phyloP scores from a whole-genome alignment of 1,140 invertebrate species.

The Drosophila willistoni region DNA sequence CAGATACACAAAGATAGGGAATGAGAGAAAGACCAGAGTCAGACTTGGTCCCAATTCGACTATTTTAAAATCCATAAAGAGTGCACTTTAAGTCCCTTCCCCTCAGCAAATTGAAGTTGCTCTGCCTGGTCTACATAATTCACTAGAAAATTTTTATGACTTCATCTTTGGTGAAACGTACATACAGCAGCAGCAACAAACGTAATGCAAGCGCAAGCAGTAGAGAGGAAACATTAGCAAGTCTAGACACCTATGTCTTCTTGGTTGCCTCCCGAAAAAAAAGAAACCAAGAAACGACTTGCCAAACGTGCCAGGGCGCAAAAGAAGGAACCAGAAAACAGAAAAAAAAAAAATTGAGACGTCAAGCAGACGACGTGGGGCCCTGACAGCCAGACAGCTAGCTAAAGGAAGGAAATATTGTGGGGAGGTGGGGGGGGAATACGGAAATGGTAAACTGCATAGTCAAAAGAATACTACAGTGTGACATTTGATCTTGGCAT shows the following conservation, averaged over 20 bases:
- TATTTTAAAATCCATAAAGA: slow-evolving; percentile 15
- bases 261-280: slow-evolving; percentile 57
- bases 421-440: slow-evolving; percentile 8
- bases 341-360: slow-evolving; percentile 69
- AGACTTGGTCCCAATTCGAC: slow-evolving; percentile 24
- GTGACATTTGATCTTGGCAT: slow-evolving; percentile 40
- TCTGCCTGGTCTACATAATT: slow-evolving; percentile 51
- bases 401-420: slow-evolving; percentile 1
- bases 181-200: slow-evolving; percentile 39
- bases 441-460: slow-evolving; percentile 44
- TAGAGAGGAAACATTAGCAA: slow-evolving; percentile 80
- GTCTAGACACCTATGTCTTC: slow-evolving; percentile 82
- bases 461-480: slow-evolving; percentile 18
- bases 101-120: slow-evolving; percentile 41
- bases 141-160: slow-evolving; percentile 72
- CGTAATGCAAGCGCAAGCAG: not conserved
- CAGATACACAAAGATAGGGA: slow-evolving; percentile 4
- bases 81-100: slow-evolving; percentile 47
- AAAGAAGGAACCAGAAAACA: slow-evolving; percentile 56
- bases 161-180: slow-evolving; percentile 49
- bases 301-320: slow-evolving; percentile 49
- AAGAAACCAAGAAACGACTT: slow-evolving; percentile 50
- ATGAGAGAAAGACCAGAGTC: not conserved
- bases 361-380: slow-evolving; percentile 71
- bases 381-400: slow-evolving; percentile 54